These are phyloP conservation scores for Mellilla xanthometata DNA, from an alignment of 2,888 invertebrate species.

Conservation along the genomic window DNA sequence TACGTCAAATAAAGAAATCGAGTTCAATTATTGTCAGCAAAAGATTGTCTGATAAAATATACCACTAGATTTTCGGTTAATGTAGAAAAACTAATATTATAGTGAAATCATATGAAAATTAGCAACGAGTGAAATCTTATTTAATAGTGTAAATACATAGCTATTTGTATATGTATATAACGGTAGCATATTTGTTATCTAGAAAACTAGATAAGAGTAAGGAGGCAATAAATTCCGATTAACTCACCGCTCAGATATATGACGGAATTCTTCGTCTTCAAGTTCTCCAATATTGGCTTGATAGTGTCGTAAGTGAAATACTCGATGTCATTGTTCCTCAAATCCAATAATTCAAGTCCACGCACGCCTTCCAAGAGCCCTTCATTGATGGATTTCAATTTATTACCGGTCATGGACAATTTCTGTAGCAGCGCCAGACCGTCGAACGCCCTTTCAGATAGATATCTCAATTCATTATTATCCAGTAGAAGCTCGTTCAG, in stretches of 20 bases:
- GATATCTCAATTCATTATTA: slow-evolving; percentile 87
- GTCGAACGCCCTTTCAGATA: slow-evolving; percentile 90
- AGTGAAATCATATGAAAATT: no score
- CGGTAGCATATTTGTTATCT: no score
- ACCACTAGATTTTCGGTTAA: no score
- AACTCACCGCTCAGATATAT: slow-evolving; percentile 72
- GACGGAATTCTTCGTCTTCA: slow-evolving; percentile 81
- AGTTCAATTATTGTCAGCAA: no score
- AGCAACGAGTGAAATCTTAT: no score
- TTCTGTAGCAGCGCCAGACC: slow-evolving; percentile 88
- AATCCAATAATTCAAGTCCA: slow-evolving; percentile 88
- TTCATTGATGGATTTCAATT: slow-evolving; percentile 87
- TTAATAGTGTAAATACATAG: no score
- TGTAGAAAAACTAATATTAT: no score
- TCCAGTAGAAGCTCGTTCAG: slow-evolving; percentile 87
- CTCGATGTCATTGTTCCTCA: slow-evolving; percentile 89
- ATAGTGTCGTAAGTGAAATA: slow-evolving; percentile 89
- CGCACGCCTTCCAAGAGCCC: slow-evolving; percentile 89
- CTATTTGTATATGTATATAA: no score
- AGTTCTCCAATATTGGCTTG: slow-evolving; percentile 88
- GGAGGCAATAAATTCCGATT: no score
- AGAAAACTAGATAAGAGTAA: no score
- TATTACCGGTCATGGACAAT: slow-evolving; percentile 89
- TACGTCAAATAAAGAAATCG: no score
- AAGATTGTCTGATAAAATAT: no score